Conservation (phyloP, 2,797 vertebrate genomes). For the Calcarius lapponicus region DNA sequence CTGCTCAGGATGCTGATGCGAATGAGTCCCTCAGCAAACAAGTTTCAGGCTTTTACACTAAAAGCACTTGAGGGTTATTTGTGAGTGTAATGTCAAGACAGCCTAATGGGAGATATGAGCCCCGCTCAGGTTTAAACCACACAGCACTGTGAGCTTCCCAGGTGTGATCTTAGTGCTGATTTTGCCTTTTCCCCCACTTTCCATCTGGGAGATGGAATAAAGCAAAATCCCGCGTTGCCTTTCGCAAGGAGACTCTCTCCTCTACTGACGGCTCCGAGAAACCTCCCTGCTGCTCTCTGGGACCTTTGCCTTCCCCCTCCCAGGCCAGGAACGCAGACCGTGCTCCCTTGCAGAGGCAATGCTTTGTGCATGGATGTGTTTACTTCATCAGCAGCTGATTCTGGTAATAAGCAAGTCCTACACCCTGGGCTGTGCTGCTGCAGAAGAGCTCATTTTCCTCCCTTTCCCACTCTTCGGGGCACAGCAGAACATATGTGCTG, state of each 20-base stretch:
- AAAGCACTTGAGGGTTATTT: constrained; percentile 52
- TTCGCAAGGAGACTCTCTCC: constrained; percentile 22
- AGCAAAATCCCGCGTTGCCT: background rate
- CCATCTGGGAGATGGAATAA: constrained; percentile 39
- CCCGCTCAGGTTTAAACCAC: background rate
- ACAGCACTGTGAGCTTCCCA: constrained; percentile 17
- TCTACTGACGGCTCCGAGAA: background rate
- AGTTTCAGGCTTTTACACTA: constrained; percentile 62
- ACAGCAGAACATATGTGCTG: constrained; percentile 1
- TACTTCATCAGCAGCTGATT: background rate
- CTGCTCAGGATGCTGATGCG: background rate
- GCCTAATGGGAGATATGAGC: constrained; percentile 28
- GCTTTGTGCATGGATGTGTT: background rate
- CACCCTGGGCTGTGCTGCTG: background rate
- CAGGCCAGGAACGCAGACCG: background rate
- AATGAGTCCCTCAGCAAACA: constrained; percentile 47
- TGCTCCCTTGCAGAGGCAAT: background rate
- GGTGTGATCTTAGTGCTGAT: constrained; percentile 57
- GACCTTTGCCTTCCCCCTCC: constrained; percentile 14
- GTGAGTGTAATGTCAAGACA: constrained; percentile 46
- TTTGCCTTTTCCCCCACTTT: constrained; percentile 46
- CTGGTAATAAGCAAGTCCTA: background rate
- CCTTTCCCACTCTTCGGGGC: constrained; percentile 9
- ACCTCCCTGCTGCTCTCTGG: background rate
- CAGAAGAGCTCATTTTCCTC: background rate